Evolutionary conservation across 2,888 invertebrate species (phyloP), one percentile per base, ranked within the genome.

Genomic region (Tricholauxania praeusta): DNA sequence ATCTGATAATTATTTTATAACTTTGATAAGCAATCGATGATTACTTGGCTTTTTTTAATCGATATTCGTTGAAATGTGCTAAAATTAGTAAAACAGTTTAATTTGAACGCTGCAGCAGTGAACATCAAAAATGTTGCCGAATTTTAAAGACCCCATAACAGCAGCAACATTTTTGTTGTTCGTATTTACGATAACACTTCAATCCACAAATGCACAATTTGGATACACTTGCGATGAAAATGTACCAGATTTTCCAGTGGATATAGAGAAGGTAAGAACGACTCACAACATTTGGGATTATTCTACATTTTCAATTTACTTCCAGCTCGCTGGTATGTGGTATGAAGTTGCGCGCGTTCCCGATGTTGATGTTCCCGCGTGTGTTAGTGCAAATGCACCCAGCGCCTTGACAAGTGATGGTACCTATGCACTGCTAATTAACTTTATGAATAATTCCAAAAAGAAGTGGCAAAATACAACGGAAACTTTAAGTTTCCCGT

Each of bases 301-400:
- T 39, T 39, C 10, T 2, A 5, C 19, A 19, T 12, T 49, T 22
- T 48, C 19, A 7, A 8, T 10, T 10, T 39, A 39, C 15, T 28
- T 52, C 19, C 8, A 80, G 80, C 66, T 80, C 17, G 39, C 76
- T 12, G 80, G 80, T 14, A 59, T 63, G 14, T 80, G 80, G 80
- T 80, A 78, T 67, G 80, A 80, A 62, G 76, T 72, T 0, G 77
- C 62, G 1, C 77, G 80, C 8, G 49, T 71, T 14, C 80, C 79
- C 4, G 73, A 71, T 22, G 68, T 51, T 22, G 75, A 77, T 10
- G 71, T 76, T 0, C 65, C 77, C 3, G 77, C 78, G 3, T 80
- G 80, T 12, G 32, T 80, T 8, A 72, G 77, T 63, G 76, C 78
- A 8, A 64, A 71, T 1, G 78, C 74, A 3, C 78, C 78, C 8